These are phyloP conservation scores for Rotaria socialis DNA, from an alignment of 2,888 invertebrate genomes.

Conservation along the genomic window DNA sequence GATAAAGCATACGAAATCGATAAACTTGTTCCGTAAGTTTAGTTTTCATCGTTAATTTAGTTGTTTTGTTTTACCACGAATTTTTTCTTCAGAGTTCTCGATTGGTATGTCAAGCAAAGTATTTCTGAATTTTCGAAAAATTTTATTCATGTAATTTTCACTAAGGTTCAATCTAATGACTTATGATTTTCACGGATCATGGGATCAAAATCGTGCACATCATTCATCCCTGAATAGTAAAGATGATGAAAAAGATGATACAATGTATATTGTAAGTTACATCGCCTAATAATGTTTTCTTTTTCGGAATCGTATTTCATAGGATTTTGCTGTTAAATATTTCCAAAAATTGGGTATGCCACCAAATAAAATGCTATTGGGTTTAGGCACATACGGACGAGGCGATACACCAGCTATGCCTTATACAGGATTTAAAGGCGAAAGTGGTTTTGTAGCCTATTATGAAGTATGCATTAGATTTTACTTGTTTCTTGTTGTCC, in stretches of 20 bases:
- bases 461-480: conserved; percentile 66
- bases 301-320: neutral
- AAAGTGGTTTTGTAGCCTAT: conserved; percentile 85
- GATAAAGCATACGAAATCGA: conserved; percentile 86
- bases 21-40: conserved; percentile 62
- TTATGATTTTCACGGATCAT: conserved; percentile 45
- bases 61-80: neutral
- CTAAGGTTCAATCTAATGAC: conserved; percentile 46
- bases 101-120: neutral
- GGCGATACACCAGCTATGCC: conserved; percentile 46
- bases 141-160: neutral
- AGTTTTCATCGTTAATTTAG: too few species aligned
- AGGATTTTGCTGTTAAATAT: conserved; percentile 47
- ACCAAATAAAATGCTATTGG: conserved; percentile 45
- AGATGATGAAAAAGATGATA: conserved; percentile 40
- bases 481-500: conserved; percentile 60
- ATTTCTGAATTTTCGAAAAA: too few species aligned
- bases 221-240: conserved; percentile 43
- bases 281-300: neutral
- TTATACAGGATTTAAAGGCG: conserved; percentile 55
- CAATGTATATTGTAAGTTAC: conserved; percentile 7
- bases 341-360: conserved; percentile 46
- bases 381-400: conserved; percentile 47
- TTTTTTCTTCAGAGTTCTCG: neutral
- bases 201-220: conserved; percentile 40